Percentiles rank a stretch among this genome's conserved stretches.
Conservation (phyloP, 1,140 invertebrate genomes). For the Sesamia nonagrioides region DNA sequence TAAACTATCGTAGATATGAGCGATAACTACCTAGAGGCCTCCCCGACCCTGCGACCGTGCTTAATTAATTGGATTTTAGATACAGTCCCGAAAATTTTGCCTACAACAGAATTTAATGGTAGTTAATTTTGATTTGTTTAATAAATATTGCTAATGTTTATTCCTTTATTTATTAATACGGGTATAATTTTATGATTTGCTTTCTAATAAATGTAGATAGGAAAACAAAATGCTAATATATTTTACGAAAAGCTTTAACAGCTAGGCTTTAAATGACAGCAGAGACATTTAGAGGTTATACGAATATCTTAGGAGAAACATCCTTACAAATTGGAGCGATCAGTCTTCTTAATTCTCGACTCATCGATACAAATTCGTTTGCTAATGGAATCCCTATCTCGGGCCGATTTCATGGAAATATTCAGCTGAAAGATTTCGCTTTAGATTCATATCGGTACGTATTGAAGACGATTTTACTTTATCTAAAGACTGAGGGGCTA, state of each 20-base stretch:
- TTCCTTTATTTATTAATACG: not conserved
- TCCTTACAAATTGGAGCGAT: slow-evolving; percentile 22
- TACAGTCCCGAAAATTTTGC: slow-evolving; percentile 32
- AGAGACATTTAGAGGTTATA: not conserved
- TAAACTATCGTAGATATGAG: slow-evolving; percentile 63
- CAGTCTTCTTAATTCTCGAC: slow-evolving; percentile 21
- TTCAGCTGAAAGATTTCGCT: slow-evolving; percentile 40
- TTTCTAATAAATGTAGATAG: not conserved
- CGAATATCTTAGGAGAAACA: not conserved
- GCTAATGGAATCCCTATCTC: slow-evolving; percentile 34
- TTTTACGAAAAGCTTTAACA: not conserved
- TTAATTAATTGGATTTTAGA: slow-evolving; percentile 56
- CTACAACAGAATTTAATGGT: slow-evolving; percentile 39
- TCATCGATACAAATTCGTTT: slow-evolving; percentile 32
- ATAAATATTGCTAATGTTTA: slow-evolving; percentile 16
- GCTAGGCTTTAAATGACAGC: not conserved
- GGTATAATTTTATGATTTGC: not conserved
- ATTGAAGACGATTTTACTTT: slow-evolving; percentile 28
- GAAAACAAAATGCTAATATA: too few species aligned
- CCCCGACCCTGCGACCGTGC: slow-evolving; percentile 11
- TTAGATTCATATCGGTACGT: slow-evolving; percentile 24
- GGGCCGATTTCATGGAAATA: slow-evolving; percentile 15
- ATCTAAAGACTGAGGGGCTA: slow-evolving; percentile 18
- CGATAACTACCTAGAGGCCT: slow-evolving; percentile 52
- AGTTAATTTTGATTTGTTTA: slow-evolving; percentile 46